phyloP scores from a whole-genome alignment of 2,797 vertebrate genomes.

The Hippocampus kuda region DNA sequence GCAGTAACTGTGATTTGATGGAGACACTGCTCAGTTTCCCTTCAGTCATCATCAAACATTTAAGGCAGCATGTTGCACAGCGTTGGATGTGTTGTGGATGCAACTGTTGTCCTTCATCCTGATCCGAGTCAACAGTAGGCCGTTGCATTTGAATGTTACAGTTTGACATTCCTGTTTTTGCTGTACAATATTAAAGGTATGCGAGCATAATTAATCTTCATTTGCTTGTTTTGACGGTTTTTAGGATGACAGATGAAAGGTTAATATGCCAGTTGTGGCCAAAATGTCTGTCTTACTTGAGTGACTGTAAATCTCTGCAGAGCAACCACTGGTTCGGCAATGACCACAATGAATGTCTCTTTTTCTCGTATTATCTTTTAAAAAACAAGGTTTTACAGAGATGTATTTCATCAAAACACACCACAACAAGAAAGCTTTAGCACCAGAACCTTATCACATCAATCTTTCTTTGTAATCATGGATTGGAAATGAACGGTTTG shows the following conservation, averaged over 20 bases:
- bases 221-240: not conserved
- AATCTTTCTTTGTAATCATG: not conserved
- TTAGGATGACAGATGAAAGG: slow-evolving; percentile 4
- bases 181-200: not conserved
- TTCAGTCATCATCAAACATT: not conserved
- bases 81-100: too few relatives aligned
- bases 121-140: not conserved
- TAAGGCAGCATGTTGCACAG: not conserved
- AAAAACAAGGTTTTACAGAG: not conserved
- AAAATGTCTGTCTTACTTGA: slow-evolving; percentile 3
- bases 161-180: not conserved
- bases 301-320: not conserved
- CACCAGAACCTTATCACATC: not conserved
- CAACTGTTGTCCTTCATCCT: not conserved
- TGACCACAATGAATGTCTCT: not conserved
- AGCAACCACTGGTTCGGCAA: not conserved
- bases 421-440: not conserved
- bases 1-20: not conserved
- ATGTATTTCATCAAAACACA: not conserved
- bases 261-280: not conserved
- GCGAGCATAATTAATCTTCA: slow-evolving; percentile 4
- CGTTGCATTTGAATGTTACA: not conserved
- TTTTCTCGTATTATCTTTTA: not conserved
- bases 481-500: not conserved
- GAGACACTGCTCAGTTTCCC: not conserved